These are phyloP conservation scores for Vulpes lagopus DNA, from an alignment of 2,113 vertebrate species.

Conservation along the genomic window DNA sequence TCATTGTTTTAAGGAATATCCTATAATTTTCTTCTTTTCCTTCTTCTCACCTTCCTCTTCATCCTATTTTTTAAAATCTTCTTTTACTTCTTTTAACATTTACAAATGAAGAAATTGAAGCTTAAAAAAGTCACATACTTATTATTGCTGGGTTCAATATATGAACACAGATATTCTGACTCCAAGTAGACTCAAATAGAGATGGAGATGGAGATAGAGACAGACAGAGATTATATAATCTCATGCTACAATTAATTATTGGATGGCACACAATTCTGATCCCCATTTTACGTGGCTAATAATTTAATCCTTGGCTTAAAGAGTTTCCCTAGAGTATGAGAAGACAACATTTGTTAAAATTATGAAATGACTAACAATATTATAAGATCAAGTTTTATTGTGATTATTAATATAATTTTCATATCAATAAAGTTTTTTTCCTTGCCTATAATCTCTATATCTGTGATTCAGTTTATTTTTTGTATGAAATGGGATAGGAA, in stretches of 20 bases:
- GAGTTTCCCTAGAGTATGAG: background rate
- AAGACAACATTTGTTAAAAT: background rate
- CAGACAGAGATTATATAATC: background rate
- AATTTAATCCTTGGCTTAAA: background rate
- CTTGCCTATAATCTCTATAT: background rate
- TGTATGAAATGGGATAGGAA: background rate
- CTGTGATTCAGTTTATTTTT: background rate
- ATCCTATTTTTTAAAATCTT: background rate
- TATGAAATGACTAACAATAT: background rate
- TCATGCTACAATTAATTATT: conserved; percentile 24
- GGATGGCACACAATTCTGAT: background rate
- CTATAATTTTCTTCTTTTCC: background rate
- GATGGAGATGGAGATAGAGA: background rate
- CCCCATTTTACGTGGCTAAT: background rate
- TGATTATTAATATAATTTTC: background rate
- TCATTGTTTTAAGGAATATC: background rate
- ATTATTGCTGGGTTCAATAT: background rate
- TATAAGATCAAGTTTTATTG: background rate
- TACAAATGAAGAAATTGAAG: background rate
- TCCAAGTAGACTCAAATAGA: background rate
- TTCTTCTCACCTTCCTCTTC: background rate
- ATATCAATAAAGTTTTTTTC: background rate
- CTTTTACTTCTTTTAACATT: background rate
- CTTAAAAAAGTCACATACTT: background rate
- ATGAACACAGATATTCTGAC: background rate